Conservation (phyloP, 2,888 invertebrate species). For the Pasiphila rectangulata region DNA sequence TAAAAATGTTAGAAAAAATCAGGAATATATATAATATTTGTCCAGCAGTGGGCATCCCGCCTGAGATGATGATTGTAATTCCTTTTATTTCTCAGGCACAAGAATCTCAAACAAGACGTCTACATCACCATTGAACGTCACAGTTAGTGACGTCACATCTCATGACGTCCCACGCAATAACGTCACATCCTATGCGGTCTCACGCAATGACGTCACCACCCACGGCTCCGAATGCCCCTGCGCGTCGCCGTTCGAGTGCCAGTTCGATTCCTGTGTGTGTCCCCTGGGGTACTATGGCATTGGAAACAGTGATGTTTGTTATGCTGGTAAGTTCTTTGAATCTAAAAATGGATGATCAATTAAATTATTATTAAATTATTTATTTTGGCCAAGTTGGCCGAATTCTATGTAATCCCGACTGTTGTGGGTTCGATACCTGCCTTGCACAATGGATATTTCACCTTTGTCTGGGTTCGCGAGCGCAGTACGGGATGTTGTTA, state of each 20-base stretch:
- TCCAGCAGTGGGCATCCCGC: too few species aligned
- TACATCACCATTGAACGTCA: background rate
- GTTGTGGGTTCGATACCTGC: too few species aligned
- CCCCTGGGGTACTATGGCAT: slow-evolving; percentile 59
- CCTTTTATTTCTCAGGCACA: slow-evolving; percentile 14
- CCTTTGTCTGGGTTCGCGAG: too few species aligned
- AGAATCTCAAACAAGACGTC: background rate
- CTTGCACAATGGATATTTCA: too few species aligned
- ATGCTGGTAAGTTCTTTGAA: slow-evolving; percentile 64
- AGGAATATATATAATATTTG: too few species aligned
- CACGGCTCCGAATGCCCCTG: slow-evolving; percentile 35
- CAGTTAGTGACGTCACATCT: background rate
- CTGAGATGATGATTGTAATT: too few species aligned
- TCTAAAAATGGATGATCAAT: too few species aligned
- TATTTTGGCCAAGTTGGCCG: too few species aligned
- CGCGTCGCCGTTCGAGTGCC: slow-evolving; percentile 47
- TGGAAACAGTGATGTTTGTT: slow-evolving; percentile 42
- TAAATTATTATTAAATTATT: too few species aligned
- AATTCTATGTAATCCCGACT: too few species aligned
- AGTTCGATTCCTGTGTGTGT: slow-evolving; percentile 54
- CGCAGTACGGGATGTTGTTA: too few species aligned
- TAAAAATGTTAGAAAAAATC: too few species aligned
- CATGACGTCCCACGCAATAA: slow-evolving; percentile 3
- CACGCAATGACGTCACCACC: slow-evolving; percentile 3
- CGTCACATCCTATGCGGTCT: slow-evolving; percentile 10